Evolutionary conservation across 1,140 invertebrate species (phyloP), one percentile per base, ranked within the genome.

Genomic region (Bombus huntii): DNA sequence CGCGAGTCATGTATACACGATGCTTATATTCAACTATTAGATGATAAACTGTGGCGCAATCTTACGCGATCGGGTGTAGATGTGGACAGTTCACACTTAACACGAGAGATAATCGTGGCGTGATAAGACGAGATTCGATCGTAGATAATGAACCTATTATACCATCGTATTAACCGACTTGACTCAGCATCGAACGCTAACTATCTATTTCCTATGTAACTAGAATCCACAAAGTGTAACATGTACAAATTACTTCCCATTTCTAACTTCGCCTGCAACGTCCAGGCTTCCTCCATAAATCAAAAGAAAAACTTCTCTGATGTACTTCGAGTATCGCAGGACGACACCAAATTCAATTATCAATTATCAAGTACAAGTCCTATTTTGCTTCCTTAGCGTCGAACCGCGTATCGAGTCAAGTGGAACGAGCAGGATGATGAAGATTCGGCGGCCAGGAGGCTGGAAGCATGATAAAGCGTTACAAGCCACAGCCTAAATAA

Each of bases 401-500:
- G 39, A 42, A 44, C 4, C 22, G 9, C 22, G 34, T 28, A 22
- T 6, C 37, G 37, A 70, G 8, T 4, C 13, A n/a, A 0, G 65
- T 18, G 47, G 3, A n/a, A 28, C 28, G 44, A n/a, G 28, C 22
- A 47, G 25, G 22, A 73, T 71, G 53, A 81, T 18, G 18, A 28
- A 74, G 68, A 31, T 25, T 31, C 34, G 47, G 25, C 28, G 37
- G 9, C 47, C 37, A 53, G 22, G 9, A 25, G 73, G 72, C 31
- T 47, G 71, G 77, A 22, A 66, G 39, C 34, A 15, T 77, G 44
- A 73, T 75, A 77, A 82, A 78, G 81, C 59, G 57, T 76, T 81
- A 79, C 84, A 79, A 70, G 76, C 42, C 9, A 5, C 37, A 4
- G 57, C 2, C 59, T 44, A 73, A 81, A 87, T 87, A 86, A 88